Base-by-base conservation (phyloP, 2,888 invertebrate species). In the Heliothis peltigera region DNA sequence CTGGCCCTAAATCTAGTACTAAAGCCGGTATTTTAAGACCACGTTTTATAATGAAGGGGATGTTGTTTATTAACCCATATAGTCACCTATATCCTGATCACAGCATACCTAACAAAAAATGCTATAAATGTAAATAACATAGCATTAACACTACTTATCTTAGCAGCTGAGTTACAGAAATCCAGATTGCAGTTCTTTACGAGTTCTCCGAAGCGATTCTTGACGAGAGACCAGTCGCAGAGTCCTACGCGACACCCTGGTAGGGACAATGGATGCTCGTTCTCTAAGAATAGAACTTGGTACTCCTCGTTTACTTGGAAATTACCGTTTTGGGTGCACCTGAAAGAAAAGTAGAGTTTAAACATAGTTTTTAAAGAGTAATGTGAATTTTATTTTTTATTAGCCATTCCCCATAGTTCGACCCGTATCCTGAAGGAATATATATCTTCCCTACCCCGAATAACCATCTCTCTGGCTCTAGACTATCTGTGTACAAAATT, bases 171-270 rank as follows among this genome's bases (percentile, higher is more conserved):
- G 52, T 92, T 94, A 81, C 97, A 97, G 76, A 95, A 95, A 32
- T 96, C 91, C 8, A 95, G 75, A 75, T 95, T 94, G 81, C 97
- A 97, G 17, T 92, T 92, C 21, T 95, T 92, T 3, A 95, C 94
- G 1, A 96, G 84, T 0, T 93, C 87, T 2, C 95, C 93, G 70
- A 96, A 96, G 64, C 95, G 96, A 17, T 95, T 92, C 81, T 96
- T 95, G 7, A 98, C 92, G 21, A 95, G 95, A 0, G 96, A 95
- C 97, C 97, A 97, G 74, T 96, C 96, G 90, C 98, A 98, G 0
- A 98, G 95, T 0, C 98, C 98, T 0, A 97, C 97, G 8, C 96
- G 94, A 85, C 98, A 98, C 57, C 96, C 97, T 0, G 96, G 96
- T 44, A 97, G 89, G 59, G 96, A 91, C 52, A 98, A 95, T 0